Evolutionary conservation across 64 coral and sea anemone genomes (phyloP), one percentile per base, ranked within the genome.

Genomic region (Platygyra sinensis): DNA sequence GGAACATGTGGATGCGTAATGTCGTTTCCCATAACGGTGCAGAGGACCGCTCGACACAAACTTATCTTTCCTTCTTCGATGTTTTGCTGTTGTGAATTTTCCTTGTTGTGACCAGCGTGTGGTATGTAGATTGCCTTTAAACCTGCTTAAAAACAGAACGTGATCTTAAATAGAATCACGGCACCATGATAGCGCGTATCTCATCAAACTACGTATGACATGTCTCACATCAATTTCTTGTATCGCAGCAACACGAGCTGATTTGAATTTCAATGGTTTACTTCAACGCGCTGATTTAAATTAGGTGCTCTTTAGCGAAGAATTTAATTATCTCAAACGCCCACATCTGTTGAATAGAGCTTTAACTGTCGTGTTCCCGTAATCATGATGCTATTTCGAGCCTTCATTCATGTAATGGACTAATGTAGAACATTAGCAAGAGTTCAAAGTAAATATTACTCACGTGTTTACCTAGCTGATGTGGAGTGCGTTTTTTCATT

Each of bases 1-100:
- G 81, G 81, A 50, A 71, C 81, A 14, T 28, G 62, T 85, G 50
- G 15, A 52, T 36, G 33, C 0, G 81, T 67, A 13, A 72, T 72
- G 12, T 85, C 81, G 42, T 85, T 85, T 85, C 60, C 76, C 76
- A 63, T 60, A 62, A 82, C 33, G 27, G 8, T 46, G 39, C 33
- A 50, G 74, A 36, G 9, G 14, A 20, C 4, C 74, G 20, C 38
- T 33, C 11, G 15, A 73, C 2, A 13, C 13, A 46, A 77, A 12
- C 19, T 50, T 77, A 5, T 4, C 17, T 50, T 19, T 42, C 38
- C 7, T 50, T n/a, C 39, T 46, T 4, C 18, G 39, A 20, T 18
- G 36, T 24, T 30, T 77, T 51, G 20, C 20, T n/a, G 33, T 49
- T 49, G 39, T 49, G 17, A 2, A 27, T 69, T 69, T 29, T 69